Conservation (phyloP, 2,113 vertebrate genomes). For the Prionailurus bengalensis region DNA sequence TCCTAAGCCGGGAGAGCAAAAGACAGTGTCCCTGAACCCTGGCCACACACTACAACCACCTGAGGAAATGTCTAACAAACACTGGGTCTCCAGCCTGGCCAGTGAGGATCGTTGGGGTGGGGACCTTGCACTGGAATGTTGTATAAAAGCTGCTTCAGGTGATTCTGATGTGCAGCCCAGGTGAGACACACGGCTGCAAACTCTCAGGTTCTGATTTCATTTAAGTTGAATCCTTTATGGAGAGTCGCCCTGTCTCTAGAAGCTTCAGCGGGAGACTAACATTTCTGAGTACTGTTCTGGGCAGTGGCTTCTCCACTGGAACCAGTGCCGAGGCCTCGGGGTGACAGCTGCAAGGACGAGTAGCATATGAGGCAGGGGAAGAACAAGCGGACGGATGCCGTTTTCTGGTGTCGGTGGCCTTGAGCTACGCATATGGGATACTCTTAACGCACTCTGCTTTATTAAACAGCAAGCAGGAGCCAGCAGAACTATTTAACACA, state of each 20-base stretch:
- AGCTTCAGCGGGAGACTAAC: background rate
- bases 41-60: background rate
- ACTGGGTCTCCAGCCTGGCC: background rate
- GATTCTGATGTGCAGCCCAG: background rate
- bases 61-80: background rate
- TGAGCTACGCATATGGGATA: conserved; percentile 80
- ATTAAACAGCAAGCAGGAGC: conserved; percentile 82
- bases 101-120: background rate
- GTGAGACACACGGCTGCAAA: background rate
- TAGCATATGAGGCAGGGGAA: background rate
- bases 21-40: background rate
- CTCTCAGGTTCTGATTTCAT: background rate
- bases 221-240: background rate
- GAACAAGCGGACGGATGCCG: background rate
- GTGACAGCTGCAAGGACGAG: background rate
- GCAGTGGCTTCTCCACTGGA: background rate
- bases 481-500: conserved; percentile 87
- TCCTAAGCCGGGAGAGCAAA: background rate
- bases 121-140: background rate
- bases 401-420: conserved; percentile 63
- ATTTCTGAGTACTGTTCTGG: background rate
- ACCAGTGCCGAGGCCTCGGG: background rate
- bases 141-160: background rate
- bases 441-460: conserved; percentile 83
- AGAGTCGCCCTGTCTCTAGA: background rate